Base-by-base conservation (phyloP, 2,113 vertebrate species). In the Geococcyx californianus region DNA sequence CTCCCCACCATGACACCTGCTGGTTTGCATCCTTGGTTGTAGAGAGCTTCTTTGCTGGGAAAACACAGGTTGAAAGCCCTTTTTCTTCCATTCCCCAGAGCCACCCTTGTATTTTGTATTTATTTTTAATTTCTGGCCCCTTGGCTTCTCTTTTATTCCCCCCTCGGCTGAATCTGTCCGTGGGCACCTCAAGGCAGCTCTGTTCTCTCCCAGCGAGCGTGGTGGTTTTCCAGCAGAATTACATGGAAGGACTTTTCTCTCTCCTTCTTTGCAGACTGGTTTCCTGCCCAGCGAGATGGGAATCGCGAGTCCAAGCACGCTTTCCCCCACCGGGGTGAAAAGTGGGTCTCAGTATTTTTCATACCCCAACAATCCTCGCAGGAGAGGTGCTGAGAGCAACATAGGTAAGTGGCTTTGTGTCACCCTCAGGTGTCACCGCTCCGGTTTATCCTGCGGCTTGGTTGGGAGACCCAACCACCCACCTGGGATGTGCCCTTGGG, bases 241-340 rank as follows among this genome's bases (percentile, higher is more conserved):
- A 74, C 88, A 95, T 47, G 68, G 76, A 72, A 82, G 73, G 70
- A 34, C 12, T 93, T 91, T 69, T 85, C 73, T 90, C 24, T 76
- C 54, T 59, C 51, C 52, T 68, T 73, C 13, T 94, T 89, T 86
- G 7, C 94, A 99, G 99, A 96, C 98, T 16, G 98, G 99, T 93
- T 99, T 99, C 97, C 98, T 99, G 91, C 98, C 99, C 13, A 96
- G 98, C 2, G 99, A 99, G 69, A 98, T 99, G 96, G 97, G 98
- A 54, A 99, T 99, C 84, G 96, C 98, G 33, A 99, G 98, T 74
- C 98, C 99, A 0, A 98, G 99, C 97, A 98, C 99, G 0, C 98
- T 99, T 89, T 99, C 99, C 49, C 99, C 99, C 55, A 98, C 99
- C 0, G 99, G 98, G 52, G 91, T 98, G 55, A 99, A 99, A 96